A percentile compares a stretch with the other conserved stretches of the same genome.
These are phyloP conservation scores for Aviceda subcristata DNA, from an alignment of 2,113 vertebrate species.

Conservation along the genomic window DNA sequence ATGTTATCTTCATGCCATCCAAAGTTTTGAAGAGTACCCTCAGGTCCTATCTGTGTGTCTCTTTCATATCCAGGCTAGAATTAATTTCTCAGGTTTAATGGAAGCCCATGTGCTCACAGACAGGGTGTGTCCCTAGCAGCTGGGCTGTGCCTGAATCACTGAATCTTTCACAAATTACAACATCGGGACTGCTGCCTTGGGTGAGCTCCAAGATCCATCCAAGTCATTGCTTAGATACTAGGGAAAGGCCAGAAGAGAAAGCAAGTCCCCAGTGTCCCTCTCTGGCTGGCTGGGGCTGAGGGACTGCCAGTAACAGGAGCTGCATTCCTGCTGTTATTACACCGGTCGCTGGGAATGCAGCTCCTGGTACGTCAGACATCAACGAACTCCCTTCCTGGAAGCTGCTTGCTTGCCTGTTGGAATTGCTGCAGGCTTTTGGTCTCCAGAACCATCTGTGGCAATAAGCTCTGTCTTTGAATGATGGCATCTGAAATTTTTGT, in stretches of 20 bases:
- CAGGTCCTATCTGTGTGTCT: not conserved
- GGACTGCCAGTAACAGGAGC: not conserved
- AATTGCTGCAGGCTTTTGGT: not conserved
- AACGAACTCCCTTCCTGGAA: not conserved
- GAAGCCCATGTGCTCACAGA: not conserved
- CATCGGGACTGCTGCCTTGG: not conserved
- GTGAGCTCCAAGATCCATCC: not conserved
- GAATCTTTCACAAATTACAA: not conserved
- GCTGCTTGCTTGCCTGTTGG: not conserved
- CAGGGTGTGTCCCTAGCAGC: not conserved
- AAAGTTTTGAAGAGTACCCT: not conserved
- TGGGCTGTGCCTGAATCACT: not conserved
- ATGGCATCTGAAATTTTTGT: not conserved
- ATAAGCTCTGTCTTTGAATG: not conserved
- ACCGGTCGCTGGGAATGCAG: not conserved
- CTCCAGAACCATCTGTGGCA: not conserved
- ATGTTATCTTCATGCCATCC: not conserved
- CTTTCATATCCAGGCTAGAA: not conserved
- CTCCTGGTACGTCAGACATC: not conserved
- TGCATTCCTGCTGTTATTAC: not conserved
- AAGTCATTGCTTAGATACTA: not conserved
- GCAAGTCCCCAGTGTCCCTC: not conserved
- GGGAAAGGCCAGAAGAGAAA: not conserved
- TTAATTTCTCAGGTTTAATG: not conserved
- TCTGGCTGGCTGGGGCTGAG: not conserved